Conservation (phyloP, 2,888 invertebrate genomes). For the Erebia ligea region DNA sequence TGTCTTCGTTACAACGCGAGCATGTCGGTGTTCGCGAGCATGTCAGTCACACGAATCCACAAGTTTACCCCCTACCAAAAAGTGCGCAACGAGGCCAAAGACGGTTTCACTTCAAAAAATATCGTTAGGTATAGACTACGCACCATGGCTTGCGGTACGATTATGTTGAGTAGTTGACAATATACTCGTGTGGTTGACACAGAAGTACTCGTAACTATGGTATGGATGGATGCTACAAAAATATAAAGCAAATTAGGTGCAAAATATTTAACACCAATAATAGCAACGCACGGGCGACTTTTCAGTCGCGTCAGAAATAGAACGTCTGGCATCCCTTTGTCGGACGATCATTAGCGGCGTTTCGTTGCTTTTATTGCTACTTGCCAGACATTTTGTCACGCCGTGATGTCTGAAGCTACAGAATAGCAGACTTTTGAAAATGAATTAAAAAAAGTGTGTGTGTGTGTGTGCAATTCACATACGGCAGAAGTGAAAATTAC, state of each 20-base stretch:
- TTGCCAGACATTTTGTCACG: slow-evolving; percentile 21
- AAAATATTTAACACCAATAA: slow-evolving; percentile 19
- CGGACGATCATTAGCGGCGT: slow-evolving; percentile 16
- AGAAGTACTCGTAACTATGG: neutral
- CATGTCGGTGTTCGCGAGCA: too few relatives aligned
- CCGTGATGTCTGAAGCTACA: slow-evolving; percentile 9
- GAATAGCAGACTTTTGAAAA: neutral
- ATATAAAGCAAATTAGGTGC: slow-evolving; percentile 6
- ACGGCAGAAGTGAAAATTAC: too few relatives aligned
- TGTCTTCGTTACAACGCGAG: too few relatives aligned
- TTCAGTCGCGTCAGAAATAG: slow-evolving; percentile 20
- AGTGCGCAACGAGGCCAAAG: too few relatives aligned
- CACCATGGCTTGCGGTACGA: too few relatives aligned
- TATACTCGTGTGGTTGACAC: too few relatives aligned
- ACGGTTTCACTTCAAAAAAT: too few relatives aligned
- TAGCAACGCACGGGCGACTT: slow-evolving; percentile 9
- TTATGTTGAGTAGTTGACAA: too few relatives aligned
- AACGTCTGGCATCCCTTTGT: slow-evolving; percentile 25
- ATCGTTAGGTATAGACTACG: too few relatives aligned
- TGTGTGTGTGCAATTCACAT: too few relatives aligned
- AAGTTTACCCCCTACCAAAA: too few relatives aligned
- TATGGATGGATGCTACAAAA: neutral
- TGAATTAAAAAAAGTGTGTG: neutral
- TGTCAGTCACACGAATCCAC: too few relatives aligned
- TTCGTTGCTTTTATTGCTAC: slow-evolving; percentile 13